These are phyloP conservation scores for Sebastes jordani DNA, from an alignment of 2,797 vertebrate genomes.

Conservation along the genomic window DNA sequence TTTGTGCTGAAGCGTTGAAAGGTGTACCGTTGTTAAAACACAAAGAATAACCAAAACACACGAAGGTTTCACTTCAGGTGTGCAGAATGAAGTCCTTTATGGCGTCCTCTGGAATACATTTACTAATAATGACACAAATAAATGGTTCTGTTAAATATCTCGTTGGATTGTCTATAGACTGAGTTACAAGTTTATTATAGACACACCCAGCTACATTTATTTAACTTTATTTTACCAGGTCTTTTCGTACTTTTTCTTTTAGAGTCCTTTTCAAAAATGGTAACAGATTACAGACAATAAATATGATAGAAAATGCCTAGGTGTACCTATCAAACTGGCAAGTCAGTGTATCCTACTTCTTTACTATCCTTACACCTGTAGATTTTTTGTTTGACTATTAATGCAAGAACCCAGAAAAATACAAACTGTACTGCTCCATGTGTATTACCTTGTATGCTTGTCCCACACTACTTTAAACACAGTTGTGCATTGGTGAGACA, in stretches of 20 bases:
- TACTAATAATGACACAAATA: neutral
- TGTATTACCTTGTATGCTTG: neutral
- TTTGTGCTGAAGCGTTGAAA: conserved; percentile 63
- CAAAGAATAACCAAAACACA: conserved; percentile 26
- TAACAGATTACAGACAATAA: neutral
- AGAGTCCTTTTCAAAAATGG: neutral
- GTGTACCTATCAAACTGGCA: neutral
- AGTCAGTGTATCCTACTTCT: neutral
- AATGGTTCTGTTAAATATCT: neutral
- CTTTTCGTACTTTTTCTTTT: neutral
- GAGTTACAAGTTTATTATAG: neutral
- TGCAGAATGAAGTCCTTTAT: neutral
- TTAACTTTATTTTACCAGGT: neutral
- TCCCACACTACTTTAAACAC: neutral
- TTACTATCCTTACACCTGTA: neutral
- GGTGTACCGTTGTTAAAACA: conserved; percentile 33
- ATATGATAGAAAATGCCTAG: neutral
- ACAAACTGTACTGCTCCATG: neutral
- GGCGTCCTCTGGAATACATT: neutral
- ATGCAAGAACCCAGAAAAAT: neutral
- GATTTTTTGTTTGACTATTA: neutral
- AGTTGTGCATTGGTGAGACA: neutral
- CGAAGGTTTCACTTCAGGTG: conserved; percentile 9
- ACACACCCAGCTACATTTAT: neutral
- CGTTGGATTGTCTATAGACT: neutral